Percentiles rank a stretch among this genome's conserved stretches.
phyloP scores from a whole-genome alignment of 1,140 invertebrate genomes.

The Neodiprion lecontei region DNA sequence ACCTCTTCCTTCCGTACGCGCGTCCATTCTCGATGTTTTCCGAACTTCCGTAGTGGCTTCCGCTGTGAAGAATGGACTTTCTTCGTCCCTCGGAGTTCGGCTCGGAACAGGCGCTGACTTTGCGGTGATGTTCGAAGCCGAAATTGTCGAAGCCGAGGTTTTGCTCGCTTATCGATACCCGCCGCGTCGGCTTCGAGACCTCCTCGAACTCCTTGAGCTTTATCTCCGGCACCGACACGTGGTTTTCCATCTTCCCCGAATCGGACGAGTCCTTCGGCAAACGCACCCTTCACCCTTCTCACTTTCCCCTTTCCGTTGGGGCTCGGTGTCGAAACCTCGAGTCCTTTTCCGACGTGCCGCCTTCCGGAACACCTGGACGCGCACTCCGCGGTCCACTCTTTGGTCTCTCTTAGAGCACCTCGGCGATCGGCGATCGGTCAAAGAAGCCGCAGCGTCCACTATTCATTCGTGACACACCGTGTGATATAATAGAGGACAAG shows the following conservation, averaged over 20 bases:
- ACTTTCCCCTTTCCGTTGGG: background rate
- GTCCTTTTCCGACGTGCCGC: conserved; percentile 34
- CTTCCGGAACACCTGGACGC: no score
- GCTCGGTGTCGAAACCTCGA: conserved; percentile 35
- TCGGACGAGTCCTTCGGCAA: background rate
- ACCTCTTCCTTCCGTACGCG: conserved; percentile 54
- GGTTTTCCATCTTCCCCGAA: background rate
- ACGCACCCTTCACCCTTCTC: conserved; percentile 14
- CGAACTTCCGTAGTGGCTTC: conserved; percentile 43
- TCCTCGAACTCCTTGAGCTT: conserved; percentile 4
- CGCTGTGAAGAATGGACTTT: conserved; percentile 56
- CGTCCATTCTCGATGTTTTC: conserved; percentile 58
- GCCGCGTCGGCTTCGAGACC: conserved; percentile 44
- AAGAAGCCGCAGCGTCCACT: no score
- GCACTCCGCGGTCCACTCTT: no score
- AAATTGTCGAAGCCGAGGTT: conserved; percentile 53
- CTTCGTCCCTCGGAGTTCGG: conserved; percentile 33
- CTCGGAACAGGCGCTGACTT: conserved; percentile 53
- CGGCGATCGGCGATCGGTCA: no score
- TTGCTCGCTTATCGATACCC: conserved; percentile 58
- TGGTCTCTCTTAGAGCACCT: no score
- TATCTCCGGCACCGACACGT: conserved; percentile 7
- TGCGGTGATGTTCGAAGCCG: conserved; percentile 52
- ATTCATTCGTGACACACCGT: no score
- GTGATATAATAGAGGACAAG: no score